Evolutionary conservation across 2,888 invertebrate genomes (phyloP).

Genomic region (Cephus pygmeus): DNA sequence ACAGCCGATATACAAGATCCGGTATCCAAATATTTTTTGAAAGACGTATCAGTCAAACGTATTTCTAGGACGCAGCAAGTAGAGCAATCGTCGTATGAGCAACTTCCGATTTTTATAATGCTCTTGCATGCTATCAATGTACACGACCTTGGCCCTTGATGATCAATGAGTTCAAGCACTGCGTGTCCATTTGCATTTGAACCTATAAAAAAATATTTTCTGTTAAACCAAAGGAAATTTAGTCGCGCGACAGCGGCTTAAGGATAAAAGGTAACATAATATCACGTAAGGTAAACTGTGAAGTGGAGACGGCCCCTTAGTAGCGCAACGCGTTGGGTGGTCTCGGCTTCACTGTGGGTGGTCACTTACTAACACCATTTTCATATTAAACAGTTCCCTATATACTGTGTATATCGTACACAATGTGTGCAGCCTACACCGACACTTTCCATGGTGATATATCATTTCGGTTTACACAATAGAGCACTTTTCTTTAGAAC

Average conservation of each 20-base stretch:
- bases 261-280: constrained; percentile 32
- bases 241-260: neutral
- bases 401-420: neutral
- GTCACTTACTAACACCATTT: constrained; percentile 61
- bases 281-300: constrained; percentile 55
- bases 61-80: neutral
- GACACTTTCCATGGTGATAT: constrained; percentile 45
- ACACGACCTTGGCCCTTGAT: neutral
- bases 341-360: constrained; percentile 59
- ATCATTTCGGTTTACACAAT: constrained; percentile 36
- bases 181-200: neutral
- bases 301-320: constrained; percentile 58
- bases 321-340: constrained; percentile 61
- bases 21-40: neutral
- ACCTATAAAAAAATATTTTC: neutral
- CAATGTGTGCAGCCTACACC: constrained; percentile 14
- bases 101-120: neutral
- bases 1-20: neutral
- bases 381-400: constrained; percentile 53
- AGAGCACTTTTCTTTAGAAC: neutral
- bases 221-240: neutral
- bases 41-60: neutral
- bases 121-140: neutral
- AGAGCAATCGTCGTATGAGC: neutral
- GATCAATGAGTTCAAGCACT: neutral